Evolutionary conservation across 2,888 invertebrate species (phyloP), one percentile per base, ranked within the genome.

Genomic region (Lordiphosa andalusiaca): DNA sequence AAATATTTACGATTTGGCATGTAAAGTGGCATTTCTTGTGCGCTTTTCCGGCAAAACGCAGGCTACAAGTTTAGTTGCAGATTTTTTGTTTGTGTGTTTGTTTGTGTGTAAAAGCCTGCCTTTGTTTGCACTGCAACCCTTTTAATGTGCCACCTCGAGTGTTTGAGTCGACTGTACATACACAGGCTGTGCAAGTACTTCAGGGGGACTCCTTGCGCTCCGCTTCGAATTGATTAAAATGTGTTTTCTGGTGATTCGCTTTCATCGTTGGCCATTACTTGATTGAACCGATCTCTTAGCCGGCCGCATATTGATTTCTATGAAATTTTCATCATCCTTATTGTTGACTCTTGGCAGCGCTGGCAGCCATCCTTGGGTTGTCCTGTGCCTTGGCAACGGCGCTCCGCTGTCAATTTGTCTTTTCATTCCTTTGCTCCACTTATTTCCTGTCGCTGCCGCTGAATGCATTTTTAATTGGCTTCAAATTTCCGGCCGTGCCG

Each of bases 1-100:
- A 76, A 80, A 83, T 80, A 80, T 80, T 83, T 80, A 80, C 80
- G 74, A 80, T 80, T 80, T 59, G 74, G 77, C 68, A 76, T 72
- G 73, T 73, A 77, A 77, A 80, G 77, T 80, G 81, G 67, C 74
- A 67, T 80, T 83, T 76, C 81, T 83, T 74, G 70, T 73, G 73
- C 64, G 69, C 80, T 67, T 67, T 71, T 76, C 80, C 73, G 65
- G 58, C 50, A 59, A 57, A 57, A 58, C 65, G 71, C 60, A 42
- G 57, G 23, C 49, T 49, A 55, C 49, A 30, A 58, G 61, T 60
- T 71, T 66, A 66, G 68, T 60, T 71, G 52, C 53, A 61, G 39
- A 37, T 63, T 65, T 66, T 74, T 70, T 73, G 66, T 63, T 38
- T 67, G 56, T n/a, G n/a, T 48, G 58, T 56, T 56, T 67, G 56